Conservation (phyloP, 2,888 invertebrate species). For the Clanis bilineata region DNA sequence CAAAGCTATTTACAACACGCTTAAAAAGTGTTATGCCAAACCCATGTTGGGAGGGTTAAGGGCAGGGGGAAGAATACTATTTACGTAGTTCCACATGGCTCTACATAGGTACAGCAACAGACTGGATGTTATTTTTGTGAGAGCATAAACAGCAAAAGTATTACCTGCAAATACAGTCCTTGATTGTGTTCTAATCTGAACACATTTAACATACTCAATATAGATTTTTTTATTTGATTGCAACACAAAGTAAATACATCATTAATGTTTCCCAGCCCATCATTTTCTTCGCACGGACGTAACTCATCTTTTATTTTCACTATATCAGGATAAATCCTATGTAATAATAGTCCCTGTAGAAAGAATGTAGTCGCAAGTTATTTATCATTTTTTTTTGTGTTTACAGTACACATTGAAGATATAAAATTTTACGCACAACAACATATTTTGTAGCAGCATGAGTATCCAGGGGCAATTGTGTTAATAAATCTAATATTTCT, state of each 20-base stretch:
- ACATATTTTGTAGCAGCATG: slow-evolving; percentile 50
- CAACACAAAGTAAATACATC: slow-evolving; percentile 62
- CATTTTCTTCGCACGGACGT: slow-evolving; percentile 28
- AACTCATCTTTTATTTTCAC: slow-evolving; percentile 48
- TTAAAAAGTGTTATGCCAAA: no score
- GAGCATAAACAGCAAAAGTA: no score
- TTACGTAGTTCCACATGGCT: no score
- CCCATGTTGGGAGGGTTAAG: no score
- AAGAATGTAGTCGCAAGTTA: neutral
- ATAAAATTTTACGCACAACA: slow-evolving; percentile 41
- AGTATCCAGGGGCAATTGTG: slow-evolving; percentile 40
- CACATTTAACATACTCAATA: slow-evolving; percentile 60
- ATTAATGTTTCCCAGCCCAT: slow-evolving; percentile 41
- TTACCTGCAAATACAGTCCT: slow-evolving; percentile 51
- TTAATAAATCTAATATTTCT: slow-evolving; percentile 25
- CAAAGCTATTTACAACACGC: no score
- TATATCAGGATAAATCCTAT: slow-evolving; percentile 53
- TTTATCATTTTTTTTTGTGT: neutral
- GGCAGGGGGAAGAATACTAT: no score
- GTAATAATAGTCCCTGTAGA: slow-evolving; percentile 55
- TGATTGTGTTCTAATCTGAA: slow-evolving; percentile 59
- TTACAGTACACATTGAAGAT: neutral
- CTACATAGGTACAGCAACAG: no score
- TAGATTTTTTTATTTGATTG: slow-evolving; percentile 69
- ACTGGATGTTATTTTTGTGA: no score